Base-by-base conservation (phyloP, 1,140 invertebrate genomes). In the Hyles vespertilio region DNA sequence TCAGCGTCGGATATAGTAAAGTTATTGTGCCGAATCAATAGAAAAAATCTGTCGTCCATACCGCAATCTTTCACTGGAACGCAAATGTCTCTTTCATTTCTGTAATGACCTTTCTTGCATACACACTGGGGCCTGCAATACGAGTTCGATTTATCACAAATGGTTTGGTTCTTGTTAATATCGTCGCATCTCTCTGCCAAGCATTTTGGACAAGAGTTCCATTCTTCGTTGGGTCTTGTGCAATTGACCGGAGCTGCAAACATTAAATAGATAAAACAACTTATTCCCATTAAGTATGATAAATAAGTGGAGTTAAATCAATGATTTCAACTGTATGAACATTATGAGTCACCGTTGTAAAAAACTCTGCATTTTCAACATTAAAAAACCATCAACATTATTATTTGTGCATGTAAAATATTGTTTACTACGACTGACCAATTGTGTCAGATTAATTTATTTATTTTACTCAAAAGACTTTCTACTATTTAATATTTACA, bases 151-250 rank as follows among this genome's bases (percentile, higher is more conserved):
- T 40, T 49, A 22, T 54, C 11, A 34, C 47, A 57, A 22, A 50
- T 40, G 3, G 7, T 45, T 45, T 7, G n/a, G 5, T 51, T 12
- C 32, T 10, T 32, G 45, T 54, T 51, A n/a, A 56, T 47, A 32
- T 74, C 68, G 12, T 60, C 53, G 50, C 73, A 80, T 4, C 43
- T 43, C 9, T 80, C 74, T 5, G 61, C 61, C n/a, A 69, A 60
- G 44, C 75, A 77, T 0, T 55, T 48, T 10, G 57, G 66, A 52
- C 71, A 71, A 1, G 57, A 9, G 5, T 60, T 61, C 74, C 74
- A 80, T 32, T 61, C 59, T 62, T 81, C 75, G 43, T 77, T 72
- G 3, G 58, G 63, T 56, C 70, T 60, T 8, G 70, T 72, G 36
- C 75, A 80, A n/a, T 74, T 67, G 12, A 74, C 59, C 22, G 55